Percentiles rank a stretch among this genome's conserved stretches.
phyloP scores from a whole-genome alignment of 2,113 vertebrate species.

The Dascyllus trimaculatus region DNA sequence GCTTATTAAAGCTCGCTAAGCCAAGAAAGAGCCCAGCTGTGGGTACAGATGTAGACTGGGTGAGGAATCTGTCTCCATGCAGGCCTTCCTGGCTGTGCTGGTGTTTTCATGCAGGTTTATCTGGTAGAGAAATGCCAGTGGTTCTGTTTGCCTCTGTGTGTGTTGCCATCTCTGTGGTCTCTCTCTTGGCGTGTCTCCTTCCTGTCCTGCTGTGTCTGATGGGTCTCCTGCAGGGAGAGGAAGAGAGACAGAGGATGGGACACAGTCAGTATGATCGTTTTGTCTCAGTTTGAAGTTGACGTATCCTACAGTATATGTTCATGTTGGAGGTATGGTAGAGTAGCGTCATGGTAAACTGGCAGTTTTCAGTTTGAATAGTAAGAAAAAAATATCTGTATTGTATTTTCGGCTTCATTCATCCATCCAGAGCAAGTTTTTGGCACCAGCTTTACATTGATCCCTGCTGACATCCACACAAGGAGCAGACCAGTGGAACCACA shows the following conservation, averaged over 20 bases:
- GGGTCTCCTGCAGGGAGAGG: constrained; percentile 37
- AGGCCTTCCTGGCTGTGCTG: constrained; percentile 49
- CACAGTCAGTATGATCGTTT: constrained; percentile 3
- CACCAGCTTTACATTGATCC: background rate
- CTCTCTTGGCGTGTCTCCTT: constrained; percentile 33
- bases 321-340: background rate
- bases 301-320: background rate
- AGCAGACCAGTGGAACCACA: background rate
- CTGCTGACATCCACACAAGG: constrained; percentile 5
- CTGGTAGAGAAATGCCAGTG: constrained; percentile 33
- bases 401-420: background rate
- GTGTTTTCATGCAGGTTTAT: constrained; percentile 67
- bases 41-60: constrained; percentile 6
- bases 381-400: background rate
- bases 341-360: constrained; percentile 9
- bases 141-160: constrained; percentile 43
- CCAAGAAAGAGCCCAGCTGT: background rate
- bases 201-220: constrained; percentile 56
- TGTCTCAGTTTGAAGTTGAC: background rate
- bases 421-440: background rate
- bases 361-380: background rate
- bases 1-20: background rate
- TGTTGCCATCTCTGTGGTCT: constrained; percentile 34
- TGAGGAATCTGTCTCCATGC: constrained; percentile 35
- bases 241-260: constrained; percentile 1